A percentile compares a stretch with the other conserved stretches of the same genome.
These are phyloP conservation scores for Lymantria dispar DNA, from an alignment of 2,888 invertebrate species.

Conservation along the genomic window DNA sequence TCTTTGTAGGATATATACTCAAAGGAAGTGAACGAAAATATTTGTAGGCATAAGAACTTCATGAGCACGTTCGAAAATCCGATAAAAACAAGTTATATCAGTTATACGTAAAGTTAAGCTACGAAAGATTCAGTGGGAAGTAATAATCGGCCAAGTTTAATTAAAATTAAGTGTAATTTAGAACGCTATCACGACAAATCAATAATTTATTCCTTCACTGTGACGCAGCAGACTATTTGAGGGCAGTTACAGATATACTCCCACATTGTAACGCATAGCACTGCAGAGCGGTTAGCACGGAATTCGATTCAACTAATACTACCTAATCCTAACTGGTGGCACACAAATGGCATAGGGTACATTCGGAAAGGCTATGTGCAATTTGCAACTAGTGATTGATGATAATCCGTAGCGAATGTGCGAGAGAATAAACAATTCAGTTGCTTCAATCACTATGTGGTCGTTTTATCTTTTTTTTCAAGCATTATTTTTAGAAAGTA, in stretches of 20 bases:
- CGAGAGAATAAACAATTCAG: slow-evolving; percentile 52
- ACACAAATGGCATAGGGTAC: slow-evolving; percentile 67
- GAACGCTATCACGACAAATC: slow-evolving; percentile 38
- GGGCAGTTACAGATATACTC: slow-evolving; percentile 43
- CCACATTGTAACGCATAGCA: slow-evolving; percentile 62
- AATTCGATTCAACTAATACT: slow-evolving; percentile 80
- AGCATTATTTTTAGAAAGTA: background rate
- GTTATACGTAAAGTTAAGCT: slow-evolving; percentile 24
- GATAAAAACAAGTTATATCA: slow-evolving; percentile 47
- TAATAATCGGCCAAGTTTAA: slow-evolving; percentile 64
- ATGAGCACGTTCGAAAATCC: slow-evolving; percentile 32
- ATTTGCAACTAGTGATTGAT: slow-evolving; percentile 76
- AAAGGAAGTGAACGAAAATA: slow-evolving; percentile 11
- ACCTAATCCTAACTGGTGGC: slow-evolving; percentile 71
- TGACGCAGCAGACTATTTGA: slow-evolving; percentile 35
- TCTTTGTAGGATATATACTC: slow-evolving; percentile 14
- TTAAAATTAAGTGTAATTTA: slow-evolving; percentile 46
- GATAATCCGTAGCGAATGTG: slow-evolving; percentile 68
- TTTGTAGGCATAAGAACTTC: slow-evolving; percentile 4
- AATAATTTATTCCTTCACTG: slow-evolving; percentile 41
- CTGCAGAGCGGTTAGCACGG: slow-evolving; percentile 74
- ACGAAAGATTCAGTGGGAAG: slow-evolving; percentile 46
- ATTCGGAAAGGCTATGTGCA: slow-evolving; percentile 73
- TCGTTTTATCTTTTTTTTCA: background rate
- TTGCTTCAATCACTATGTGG: background rate